A percentile compares a stretch with the other conserved stretches of the same genome.
phyloP scores from a whole-genome alignment of 2,113 vertebrate species.

The Pitta sordida region DNA sequence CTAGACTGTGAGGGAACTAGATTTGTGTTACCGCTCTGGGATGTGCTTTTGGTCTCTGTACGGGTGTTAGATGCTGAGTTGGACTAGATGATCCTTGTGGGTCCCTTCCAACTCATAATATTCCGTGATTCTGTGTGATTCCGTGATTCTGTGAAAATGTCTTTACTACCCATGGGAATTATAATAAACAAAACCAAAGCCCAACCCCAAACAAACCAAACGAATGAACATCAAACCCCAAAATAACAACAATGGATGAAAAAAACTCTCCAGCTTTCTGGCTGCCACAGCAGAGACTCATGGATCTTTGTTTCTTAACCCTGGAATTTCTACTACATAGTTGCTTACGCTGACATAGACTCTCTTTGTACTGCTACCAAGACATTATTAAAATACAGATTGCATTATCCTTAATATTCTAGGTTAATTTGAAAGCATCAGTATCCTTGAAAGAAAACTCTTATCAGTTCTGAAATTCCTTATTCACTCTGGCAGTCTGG shows the following conservation, averaged over 20 bases:
- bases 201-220: not conserved
- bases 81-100: too few relatives aligned
- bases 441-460: not conserved
- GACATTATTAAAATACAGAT: not conserved
- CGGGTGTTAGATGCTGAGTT: too few relatives aligned
- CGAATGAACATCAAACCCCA: not conserved
- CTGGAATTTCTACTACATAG: not conserved
- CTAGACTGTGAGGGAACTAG: too few relatives aligned
- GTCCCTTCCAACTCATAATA: too few relatives aligned
- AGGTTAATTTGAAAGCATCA: not conserved
- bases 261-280: not conserved
- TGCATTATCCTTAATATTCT: not conserved
- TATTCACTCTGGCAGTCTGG: not conserved
- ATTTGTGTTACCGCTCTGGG: too few relatives aligned
- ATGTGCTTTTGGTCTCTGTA: too few relatives aligned
- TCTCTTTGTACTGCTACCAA: not conserved
- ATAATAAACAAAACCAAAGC: not conserved
- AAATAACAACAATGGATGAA: not conserved
- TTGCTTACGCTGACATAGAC: not conserved
- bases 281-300: not conserved
- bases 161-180: not conserved
- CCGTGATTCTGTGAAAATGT: too few relatives aligned
- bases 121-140: too few relatives aligned
- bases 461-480: not conserved
- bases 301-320: not conserved